Evolutionary conservation across 2,797 vertebrate species (phyloP).

Genomic region (Platalea minor): DNA sequence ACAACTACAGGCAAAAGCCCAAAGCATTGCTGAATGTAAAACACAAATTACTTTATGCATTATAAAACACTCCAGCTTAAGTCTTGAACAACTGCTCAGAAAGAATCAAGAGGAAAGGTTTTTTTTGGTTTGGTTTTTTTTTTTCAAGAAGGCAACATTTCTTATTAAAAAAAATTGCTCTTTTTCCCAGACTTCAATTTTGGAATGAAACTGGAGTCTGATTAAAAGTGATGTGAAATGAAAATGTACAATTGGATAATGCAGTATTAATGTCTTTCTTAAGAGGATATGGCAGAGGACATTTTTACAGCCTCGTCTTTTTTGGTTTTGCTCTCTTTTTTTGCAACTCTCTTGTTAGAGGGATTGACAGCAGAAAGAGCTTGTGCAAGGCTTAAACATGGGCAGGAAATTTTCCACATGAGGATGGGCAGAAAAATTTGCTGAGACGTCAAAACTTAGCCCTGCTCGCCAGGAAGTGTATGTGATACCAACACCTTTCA

Average conservation of each 20-base stretch:
- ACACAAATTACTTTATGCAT: neutral
- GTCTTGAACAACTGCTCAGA: neutral
- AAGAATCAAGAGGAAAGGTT: neutral
- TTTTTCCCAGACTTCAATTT: constrained; percentile 62
- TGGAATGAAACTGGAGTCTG: constrained; percentile 22
- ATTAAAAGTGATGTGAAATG: constrained; percentile 61
- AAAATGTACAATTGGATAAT: constrained; percentile 49
- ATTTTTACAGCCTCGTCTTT: neutral
- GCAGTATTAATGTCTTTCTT: constrained; percentile 10
- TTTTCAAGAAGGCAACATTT: neutral
- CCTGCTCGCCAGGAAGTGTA: neutral
- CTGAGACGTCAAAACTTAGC: neutral
- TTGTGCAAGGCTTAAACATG: neutral
- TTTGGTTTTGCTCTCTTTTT: neutral
- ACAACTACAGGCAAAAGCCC: neutral
- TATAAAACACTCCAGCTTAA: neutral
- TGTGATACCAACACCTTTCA: constrained; percentile 38
- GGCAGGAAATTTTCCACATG: constrained; percentile 41
- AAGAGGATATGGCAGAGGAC: neutral
- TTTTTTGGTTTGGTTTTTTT: neutral
- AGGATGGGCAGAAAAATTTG: neutral
- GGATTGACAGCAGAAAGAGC: neutral
- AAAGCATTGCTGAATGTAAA: neutral
- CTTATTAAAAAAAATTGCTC: neutral
- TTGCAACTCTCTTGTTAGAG: neutral